These are phyloP conservation scores for Cherax destructor DNA, from an alignment of 1,140 invertebrate genomes.

Conservation along the genomic window DNA sequence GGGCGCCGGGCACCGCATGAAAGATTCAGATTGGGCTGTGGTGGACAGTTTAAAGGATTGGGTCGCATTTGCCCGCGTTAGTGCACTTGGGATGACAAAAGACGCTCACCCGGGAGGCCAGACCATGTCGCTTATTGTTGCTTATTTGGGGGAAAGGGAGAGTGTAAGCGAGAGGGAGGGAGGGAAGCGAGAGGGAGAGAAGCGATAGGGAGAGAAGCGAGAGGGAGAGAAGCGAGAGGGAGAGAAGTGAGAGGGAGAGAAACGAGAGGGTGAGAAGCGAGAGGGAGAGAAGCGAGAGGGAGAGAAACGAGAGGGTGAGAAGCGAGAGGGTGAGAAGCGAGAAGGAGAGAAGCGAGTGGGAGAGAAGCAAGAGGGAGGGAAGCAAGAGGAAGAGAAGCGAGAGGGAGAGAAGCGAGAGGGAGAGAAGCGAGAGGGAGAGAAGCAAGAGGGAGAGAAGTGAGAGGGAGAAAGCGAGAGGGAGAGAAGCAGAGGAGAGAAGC, in stretches of 20 bases:
- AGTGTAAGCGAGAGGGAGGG: too few relatives aligned
- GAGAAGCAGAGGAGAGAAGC: background rate
- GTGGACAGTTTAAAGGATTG: constrained; percentile 47
- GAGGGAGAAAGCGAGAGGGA: too few relatives aligned
- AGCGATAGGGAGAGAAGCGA: too few relatives aligned
- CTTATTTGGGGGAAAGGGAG: background rate
- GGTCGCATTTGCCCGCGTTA: constrained; percentile 41
- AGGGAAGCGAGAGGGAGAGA: background rate
- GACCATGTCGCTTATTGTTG: background rate
- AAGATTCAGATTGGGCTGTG: constrained; percentile 36
- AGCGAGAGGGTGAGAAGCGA: too few relatives aligned
- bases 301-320: background rate
- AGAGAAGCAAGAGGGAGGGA: too few relatives aligned
- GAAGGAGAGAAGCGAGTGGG: background rate
- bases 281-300: too few relatives aligned
- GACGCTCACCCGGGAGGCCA: background rate
- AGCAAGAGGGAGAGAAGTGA: too few relatives aligned
- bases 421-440: too few relatives aligned
- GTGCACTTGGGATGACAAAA: constrained; percentile 33
- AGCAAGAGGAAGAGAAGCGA: too few relatives aligned
- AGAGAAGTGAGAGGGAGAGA: background rate
- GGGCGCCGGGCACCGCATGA: constrained; percentile 13
- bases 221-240: background rate
- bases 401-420: background rate
- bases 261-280: too few relatives aligned